A percentile compares a stretch with the other conserved stretches of the same genome.
Conservation (phyloP, 1,140 invertebrate species). For the Tetramorium simillimum region DNA sequence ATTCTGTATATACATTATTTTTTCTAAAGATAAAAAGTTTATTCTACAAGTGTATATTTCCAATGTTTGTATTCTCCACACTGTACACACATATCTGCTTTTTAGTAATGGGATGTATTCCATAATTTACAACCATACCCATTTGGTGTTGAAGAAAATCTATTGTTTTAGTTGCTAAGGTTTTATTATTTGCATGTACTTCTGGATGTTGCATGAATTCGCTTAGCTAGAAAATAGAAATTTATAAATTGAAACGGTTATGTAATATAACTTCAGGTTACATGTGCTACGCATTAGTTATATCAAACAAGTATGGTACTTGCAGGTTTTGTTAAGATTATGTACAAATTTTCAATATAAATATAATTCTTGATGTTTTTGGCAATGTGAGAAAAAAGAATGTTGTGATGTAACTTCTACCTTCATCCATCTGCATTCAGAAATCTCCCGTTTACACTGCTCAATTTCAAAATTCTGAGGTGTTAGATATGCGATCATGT, state of each 20-base stretch:
- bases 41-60: slow-evolving; percentile 24
- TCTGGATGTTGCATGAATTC: slow-evolving; percentile 91
- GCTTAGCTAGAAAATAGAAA: slow-evolving; percentile 86
- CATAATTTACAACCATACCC: slow-evolving; percentile 81
- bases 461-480: slow-evolving; percentile 89
- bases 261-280: not conserved
- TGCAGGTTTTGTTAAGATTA: slow-evolving; percentile 32
- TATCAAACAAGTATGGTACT: not conserved
- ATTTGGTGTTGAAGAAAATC: slow-evolving; percentile 88
- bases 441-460: slow-evolving; percentile 91
- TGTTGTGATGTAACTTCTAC: slow-evolving; percentile 71
- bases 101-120: slow-evolving; percentile 79
- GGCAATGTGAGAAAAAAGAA: not conserved
- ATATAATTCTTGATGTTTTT: slow-evolving; percentile 43
- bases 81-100: slow-evolving; percentile 77
- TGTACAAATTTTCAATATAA: slow-evolving; percentile 28
- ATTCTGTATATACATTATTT: not conserved
- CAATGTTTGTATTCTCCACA: slow-evolving; percentile 61
- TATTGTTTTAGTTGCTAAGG: slow-evolving; percentile 88
- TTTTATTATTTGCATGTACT: slow-evolving; percentile 91
- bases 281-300: not conserved
- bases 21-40: not conserved
- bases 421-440: slow-evolving; percentile 93
- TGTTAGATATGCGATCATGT: slow-evolving; percentile 91
- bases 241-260: slow-evolving; percentile 5